phyloP scores from a whole-genome alignment of 2,797 vertebrate genomes.

The Yasuhikotakia modesta region DNA sequence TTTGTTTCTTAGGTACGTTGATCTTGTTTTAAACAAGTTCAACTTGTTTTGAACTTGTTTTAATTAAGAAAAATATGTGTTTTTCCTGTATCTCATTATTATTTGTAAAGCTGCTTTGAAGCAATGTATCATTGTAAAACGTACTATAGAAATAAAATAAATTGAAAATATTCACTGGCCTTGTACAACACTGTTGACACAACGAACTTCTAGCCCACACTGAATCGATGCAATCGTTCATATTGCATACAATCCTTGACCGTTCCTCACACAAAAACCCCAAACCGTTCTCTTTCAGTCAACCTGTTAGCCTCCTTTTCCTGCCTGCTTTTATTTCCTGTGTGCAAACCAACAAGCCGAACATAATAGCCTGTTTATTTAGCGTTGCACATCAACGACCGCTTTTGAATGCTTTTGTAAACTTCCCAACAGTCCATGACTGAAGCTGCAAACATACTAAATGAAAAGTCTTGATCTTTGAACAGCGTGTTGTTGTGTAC shows the following conservation, averaged over 20 bases:
- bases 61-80: background rate
- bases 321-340: slow-evolving; percentile 26
- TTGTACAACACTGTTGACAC: slow-evolving; percentile 32
- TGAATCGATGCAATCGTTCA: slow-evolving; percentile 11
- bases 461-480: slow-evolving; percentile 34
- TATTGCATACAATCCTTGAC: slow-evolving; percentile 4
- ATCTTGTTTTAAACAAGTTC: background rate
- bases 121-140: too few species aligned
- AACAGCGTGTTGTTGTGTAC: slow-evolving; percentile 34
- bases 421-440: slow-evolving; percentile 1
- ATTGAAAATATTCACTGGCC: background rate
- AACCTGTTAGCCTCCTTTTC: slow-evolving; percentile 27
- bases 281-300: background rate
- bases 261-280: slow-evolving; percentile 1
- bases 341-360: slow-evolving; percentile 33
- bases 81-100: too few species aligned
- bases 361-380: slow-evolving; percentile 41
- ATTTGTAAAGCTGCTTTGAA: too few species aligned
- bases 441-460: background rate
- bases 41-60: background rate
- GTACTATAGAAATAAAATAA: too few species aligned
- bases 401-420: slow-evolving; percentile 8
- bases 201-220: slow-evolving; percentile 20
- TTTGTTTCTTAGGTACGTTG: background rate
- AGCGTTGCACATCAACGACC: slow-evolving; percentile 28